A percentile compares a stretch with the other conserved stretches of the same genome.
Evolutionary conservation across 2,888 invertebrate species (phyloP).

Genomic region (Conops quadrifasciatus): DNA sequence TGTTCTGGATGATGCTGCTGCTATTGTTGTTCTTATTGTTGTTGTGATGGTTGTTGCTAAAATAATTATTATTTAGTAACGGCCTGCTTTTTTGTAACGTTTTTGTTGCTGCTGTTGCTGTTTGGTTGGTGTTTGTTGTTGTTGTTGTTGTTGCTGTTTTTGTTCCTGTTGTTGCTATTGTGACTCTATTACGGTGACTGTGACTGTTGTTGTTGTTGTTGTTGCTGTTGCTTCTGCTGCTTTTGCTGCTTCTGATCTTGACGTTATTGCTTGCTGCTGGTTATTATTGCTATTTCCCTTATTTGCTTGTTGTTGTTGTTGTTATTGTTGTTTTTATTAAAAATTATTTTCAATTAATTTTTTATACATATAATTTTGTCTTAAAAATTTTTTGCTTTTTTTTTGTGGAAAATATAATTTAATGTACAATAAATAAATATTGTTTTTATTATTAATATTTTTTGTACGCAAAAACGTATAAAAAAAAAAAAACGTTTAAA

Average conservation of each 20-base stretch:
- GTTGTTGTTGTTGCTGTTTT: constrained; percentile 44
- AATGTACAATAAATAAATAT: too few relatives aligned
- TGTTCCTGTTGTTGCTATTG: constrained; percentile 32
- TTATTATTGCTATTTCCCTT: constrained; percentile 40
- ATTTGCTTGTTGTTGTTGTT: constrained; percentile 41
- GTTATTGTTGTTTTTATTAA: constrained; percentile 38
- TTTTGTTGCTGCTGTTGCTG: constrained; percentile 46
- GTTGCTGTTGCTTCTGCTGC: constrained; percentile 32
- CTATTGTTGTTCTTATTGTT: constrained; percentile 39
- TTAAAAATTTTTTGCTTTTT: too few relatives aligned
- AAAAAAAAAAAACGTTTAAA: too few relatives aligned
- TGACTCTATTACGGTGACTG: constrained; percentile 19
- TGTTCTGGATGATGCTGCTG: constrained; percentile 48
- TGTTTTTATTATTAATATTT: too few relatives aligned
- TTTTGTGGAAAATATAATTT: too few relatives aligned
- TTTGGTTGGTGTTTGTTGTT: constrained; percentile 48
- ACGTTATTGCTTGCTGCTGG: constrained; percentile 27
- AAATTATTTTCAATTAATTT: too few relatives aligned
- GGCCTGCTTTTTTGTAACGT: constrained; percentile 29
- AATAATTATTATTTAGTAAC: too few relatives aligned
- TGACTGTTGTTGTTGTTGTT: constrained; percentile 33
- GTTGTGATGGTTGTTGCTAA: too few relatives aligned
- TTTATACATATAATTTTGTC: too few relatives aligned
- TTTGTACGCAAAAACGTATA: too few relatives aligned
- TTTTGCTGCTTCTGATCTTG: too few relatives aligned